A percentile compares a stretch with the other conserved stretches of the same genome.
phyloP scores from a whole-genome alignment of 2,888 invertebrate species.

The Mimas tiliae region DNA sequence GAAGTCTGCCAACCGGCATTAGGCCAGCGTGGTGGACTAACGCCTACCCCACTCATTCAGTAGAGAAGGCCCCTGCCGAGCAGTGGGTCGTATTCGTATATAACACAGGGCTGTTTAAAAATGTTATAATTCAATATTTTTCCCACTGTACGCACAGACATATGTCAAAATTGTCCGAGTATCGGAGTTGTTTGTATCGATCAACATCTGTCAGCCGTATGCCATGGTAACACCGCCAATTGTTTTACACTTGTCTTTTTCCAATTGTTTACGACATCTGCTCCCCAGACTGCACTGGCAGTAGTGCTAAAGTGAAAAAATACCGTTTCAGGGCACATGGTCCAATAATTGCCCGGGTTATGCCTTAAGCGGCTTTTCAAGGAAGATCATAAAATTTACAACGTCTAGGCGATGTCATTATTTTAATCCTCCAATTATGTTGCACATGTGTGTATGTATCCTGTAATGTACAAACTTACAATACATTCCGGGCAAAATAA shows the following conservation, averaged over 20 bases:
- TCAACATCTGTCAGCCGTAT: constrained; percentile 29
- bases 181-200: constrained; percentile 21
- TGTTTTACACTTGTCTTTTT: constrained; percentile 26
- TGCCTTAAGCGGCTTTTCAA: constrained; percentile 4
- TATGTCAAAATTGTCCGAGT: constrained; percentile 28
- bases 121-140: constrained; percentile 8
- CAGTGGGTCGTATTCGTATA: too few species aligned
- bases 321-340: constrained; percentile 19
- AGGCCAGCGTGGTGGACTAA: too few species aligned
- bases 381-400: not conserved
- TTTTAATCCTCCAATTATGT: not conserved
- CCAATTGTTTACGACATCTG: constrained; percentile 29
- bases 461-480: too few species aligned
- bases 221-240: constrained; percentile 26
- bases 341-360: not conserved
- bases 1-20: too few species aligned
- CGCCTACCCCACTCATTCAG: too few species aligned
- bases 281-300: constrained; percentile 13
- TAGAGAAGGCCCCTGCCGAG: too few species aligned
- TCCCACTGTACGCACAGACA: constrained; percentile 26
- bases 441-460: not conserved
- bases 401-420: not conserved
- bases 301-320: not conserved
- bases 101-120: too few species aligned
- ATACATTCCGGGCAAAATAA: too few species aligned